A percentile compares a stretch with the other conserved stretches of the same genome.
Evolutionary conservation across 2,797 vertebrate genomes (phyloP).

Genomic region (Galaxias olidus): DNA sequence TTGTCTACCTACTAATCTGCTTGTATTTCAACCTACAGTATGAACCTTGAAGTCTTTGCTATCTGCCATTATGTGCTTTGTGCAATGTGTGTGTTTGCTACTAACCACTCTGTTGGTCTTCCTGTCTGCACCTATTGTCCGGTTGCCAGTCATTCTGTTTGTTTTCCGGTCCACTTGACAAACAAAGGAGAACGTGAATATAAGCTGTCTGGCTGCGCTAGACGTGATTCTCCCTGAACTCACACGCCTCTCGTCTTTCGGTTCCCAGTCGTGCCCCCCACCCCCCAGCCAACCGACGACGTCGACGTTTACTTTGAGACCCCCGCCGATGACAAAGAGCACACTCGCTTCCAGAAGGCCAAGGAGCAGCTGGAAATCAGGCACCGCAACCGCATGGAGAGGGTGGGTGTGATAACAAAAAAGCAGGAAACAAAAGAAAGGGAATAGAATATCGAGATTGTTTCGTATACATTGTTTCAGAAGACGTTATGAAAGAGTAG

Average conservation of each 20-base stretch:
- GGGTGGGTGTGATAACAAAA: conserved; percentile 73
- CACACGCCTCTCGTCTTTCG: conserved; percentile 20
- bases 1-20: too few species aligned
- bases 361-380: conserved; percentile 97
- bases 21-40: too few species aligned
- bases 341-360: conserved; percentile 96
- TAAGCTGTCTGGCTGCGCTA: neutral
- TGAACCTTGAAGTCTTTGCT: too few species aligned
- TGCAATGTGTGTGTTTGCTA: conserved; percentile 40
- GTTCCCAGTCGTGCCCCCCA: conserved; percentile 74
- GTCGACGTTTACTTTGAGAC: conserved; percentile 99
- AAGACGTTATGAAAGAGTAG: too few species aligned
- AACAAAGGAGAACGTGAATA: too few species aligned
- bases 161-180: conserved; percentile 6
- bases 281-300: conserved; percentile 88
- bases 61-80: conserved; percentile 36
- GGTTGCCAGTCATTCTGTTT: conserved; percentile 10
- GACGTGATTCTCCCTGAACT: conserved; percentile 40
- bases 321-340: conserved; percentile 93
- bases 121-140: neutral
- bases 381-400: conserved; percentile 95
- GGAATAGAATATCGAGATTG: too few species aligned
- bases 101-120: conserved; percentile 21
- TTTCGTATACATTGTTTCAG: too few species aligned
- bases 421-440: neutral